Evolutionary conservation across 2,113 vertebrate species (phyloP).

Genomic region (Rhabdomys dilectus): DNA sequence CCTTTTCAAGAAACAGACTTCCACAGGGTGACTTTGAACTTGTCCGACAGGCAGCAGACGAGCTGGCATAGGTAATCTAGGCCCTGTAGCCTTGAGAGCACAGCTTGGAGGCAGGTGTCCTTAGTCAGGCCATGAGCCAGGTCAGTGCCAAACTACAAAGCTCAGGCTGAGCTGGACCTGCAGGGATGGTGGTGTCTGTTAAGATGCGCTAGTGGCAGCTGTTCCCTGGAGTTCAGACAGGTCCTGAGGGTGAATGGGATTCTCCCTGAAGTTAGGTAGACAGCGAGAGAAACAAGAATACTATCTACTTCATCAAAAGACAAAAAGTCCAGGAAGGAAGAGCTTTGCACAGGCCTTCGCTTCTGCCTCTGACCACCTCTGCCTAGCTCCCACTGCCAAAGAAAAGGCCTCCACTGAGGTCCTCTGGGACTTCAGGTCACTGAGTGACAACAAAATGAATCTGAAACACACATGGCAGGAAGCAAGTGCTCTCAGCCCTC

Average conservation of each 20-base stretch:
- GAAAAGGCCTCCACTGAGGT: not conserved
- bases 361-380: not conserved
- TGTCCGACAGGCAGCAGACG: not conserved
- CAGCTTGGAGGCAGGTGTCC: not conserved
- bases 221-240: not conserved
- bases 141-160: no score
- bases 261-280: not conserved
- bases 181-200: not conserved
- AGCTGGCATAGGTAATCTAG: not conserved
- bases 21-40: not conserved
- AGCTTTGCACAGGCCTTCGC: not conserved
- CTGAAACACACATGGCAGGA: not conserved
- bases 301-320: not conserved
- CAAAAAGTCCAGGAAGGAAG: not conserved
- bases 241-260: not conserved
- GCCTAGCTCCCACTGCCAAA: not conserved
- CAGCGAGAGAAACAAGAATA: not conserved
- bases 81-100: not conserved
- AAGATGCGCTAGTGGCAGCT: no score
- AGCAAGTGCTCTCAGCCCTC: not conserved
- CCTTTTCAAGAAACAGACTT: not conserved
- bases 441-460: constrained; percentile 8
- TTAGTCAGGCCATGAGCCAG: not conserved
- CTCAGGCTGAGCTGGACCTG: no score
- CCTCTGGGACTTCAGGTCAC: not conserved